phyloP scores from a whole-genome alignment of 2,888 invertebrate species.

The Busseola fusca region DNA sequence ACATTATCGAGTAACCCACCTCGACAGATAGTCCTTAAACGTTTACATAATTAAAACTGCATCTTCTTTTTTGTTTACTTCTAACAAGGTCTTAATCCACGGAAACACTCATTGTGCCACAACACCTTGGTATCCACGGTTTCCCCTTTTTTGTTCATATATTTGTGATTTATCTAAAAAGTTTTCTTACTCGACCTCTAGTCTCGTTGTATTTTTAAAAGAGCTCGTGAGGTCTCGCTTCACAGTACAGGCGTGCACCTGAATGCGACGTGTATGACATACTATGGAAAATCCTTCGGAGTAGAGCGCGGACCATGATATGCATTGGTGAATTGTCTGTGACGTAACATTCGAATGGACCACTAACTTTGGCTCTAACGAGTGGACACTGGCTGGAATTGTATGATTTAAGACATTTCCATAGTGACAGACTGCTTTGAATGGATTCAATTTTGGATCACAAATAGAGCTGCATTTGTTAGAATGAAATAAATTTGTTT shows the following conservation, averaged over 20 bases:
- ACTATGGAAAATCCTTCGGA: slow-evolving; percentile 65
- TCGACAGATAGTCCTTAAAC: slow-evolving; percentile 32
- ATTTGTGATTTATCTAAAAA: slow-evolving; percentile 16
- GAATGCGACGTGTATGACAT: slow-evolving; percentile 53
- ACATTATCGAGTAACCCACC: slow-evolving; percentile 66
- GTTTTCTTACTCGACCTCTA: slow-evolving; percentile 7
- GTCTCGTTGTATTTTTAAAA: slow-evolving; percentile 11
- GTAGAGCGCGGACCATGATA: slow-evolving; percentile 57
- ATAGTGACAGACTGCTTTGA: slow-evolving; percentile 26
- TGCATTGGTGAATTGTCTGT: slow-evolving; percentile 61
- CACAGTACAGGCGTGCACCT: slow-evolving; percentile 61
- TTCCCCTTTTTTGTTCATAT: slow-evolving; percentile 41
- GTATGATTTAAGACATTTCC: slow-evolving; percentile 44
- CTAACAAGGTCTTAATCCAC: slow-evolving; percentile 52
- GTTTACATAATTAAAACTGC: slow-evolving; percentile 52
- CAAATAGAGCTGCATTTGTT: slow-evolving; percentile 17
- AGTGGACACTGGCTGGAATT: slow-evolving; percentile 45
- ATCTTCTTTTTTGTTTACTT: slow-evolving; percentile 43
- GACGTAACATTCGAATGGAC: slow-evolving; percentile 59
- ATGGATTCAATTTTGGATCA: slow-evolving; percentile 29
- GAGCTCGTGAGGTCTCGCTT: slow-evolving; percentile 38
- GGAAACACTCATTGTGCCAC: slow-evolving; percentile 49
- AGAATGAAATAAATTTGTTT: too few species aligned
- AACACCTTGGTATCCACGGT: slow-evolving; percentile 44
- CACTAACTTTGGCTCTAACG: slow-evolving; percentile 41